Evolutionary conservation across 2,888 invertebrate genomes (phyloP).

Genomic region (Lasius platythorax): DNA sequence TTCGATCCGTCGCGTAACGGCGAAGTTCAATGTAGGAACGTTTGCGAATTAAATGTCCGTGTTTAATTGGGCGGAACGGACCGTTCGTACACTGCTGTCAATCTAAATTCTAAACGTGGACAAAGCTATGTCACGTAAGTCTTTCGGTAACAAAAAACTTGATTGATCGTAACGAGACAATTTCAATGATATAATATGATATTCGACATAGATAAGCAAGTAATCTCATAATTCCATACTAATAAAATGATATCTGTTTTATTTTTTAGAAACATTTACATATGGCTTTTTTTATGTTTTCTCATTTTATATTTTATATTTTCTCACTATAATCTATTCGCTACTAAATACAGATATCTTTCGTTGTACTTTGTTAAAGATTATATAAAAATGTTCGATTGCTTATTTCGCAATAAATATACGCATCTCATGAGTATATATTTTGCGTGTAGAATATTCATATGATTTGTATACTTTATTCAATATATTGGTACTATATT

Average conservation of each 20-base stretch:
- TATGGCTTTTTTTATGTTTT: background rate
- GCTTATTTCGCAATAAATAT: background rate
- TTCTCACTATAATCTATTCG: background rate
- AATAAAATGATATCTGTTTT: background rate
- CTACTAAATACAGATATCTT: background rate
- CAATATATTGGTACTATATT: background rate
- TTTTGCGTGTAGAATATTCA: background rate
- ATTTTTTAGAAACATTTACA: slow-evolving; percentile 2
- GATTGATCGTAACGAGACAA: background rate
- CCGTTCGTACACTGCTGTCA: background rate
- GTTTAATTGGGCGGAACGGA: slow-evolving; percentile 38
- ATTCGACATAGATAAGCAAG: background rate
- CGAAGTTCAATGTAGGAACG: slow-evolving; percentile 48
- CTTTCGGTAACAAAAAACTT: background rate
- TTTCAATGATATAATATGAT: background rate
- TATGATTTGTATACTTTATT: background rate
- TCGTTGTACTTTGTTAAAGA: background rate
- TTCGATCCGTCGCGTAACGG: slow-evolving; percentile 1
- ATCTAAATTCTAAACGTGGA: background rate
- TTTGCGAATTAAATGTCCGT: slow-evolving; percentile 13
- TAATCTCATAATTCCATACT: background rate
- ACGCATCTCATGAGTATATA: background rate
- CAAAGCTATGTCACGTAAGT: background rate
- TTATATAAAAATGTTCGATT: background rate
- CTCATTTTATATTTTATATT: slow-evolving; percentile 3